Base-by-base conservation (phyloP, 1,140 invertebrate genomes). In the Rhagoletis zephyria region DNA sequence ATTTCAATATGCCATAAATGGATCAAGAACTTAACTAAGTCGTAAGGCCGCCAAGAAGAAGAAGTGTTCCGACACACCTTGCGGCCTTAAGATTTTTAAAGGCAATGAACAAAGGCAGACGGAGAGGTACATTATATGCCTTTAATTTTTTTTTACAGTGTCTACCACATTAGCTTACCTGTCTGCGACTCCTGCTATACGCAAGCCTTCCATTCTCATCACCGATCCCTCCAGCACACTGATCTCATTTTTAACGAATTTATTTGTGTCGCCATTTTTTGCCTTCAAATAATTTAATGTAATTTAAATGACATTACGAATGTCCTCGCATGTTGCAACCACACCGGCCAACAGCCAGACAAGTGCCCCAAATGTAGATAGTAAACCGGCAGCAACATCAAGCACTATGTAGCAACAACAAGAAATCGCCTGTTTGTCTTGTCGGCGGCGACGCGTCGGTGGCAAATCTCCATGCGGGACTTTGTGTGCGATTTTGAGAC, bases 221-320 rank as follows among this genome's bases (percentile, higher is more conserved):
- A 74, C 14, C 48, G 10, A 19, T 63, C 14, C 56, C 30, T 12
- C 40, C 60, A 12, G 40, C 40, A 30, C 42, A 2, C 30, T 63
- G 14, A 19, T 14, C 59, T 45, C 60, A 10, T 9, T 91, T 91
- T 91, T 91, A 91, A 91, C 91, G 91, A 91, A 91, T 91, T 91
- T 91, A 91, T 91, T 91, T 91, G 91, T 90, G 89, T 89, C 90
- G 89, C 91, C 56, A 61, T 85, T 63, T 63, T 85, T 86, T 88
- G 70, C 61, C 77, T 67, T 61, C 85, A 91, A 92, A 92, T 90
- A 92, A 92, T 92, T 92, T 92, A 92, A 92, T 92, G 91, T 92
- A 92, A 92, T 92, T 92, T 92, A 92, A 92, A 92, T 92, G 91
- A 92, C 91, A 91, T 90, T 86, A 88, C 85, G 87, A 74, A 70